Evolutionary conservation across 2,888 invertebrate species (phyloP), one percentile per base, ranked within the genome.

Genomic region (Choreutis nemorana): DNA sequence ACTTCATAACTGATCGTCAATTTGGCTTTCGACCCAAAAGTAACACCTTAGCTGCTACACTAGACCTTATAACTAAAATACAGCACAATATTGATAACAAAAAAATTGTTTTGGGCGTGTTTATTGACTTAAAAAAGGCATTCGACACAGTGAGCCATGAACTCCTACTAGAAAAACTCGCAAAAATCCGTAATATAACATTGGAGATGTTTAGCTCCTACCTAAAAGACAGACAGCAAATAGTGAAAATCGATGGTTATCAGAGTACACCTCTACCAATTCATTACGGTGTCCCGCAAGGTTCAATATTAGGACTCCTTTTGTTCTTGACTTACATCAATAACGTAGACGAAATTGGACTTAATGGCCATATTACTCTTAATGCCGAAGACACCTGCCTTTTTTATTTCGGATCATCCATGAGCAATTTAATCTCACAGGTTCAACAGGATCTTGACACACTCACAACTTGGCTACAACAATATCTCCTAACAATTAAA

Each of bases 21-120:
- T 34, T 28, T 23, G 28, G 28, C 2, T 34, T 34, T 9, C 10
- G 30, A 9, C 16, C 33, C n/a, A 27, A 28, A 13, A 23, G 28
- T 2, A 34, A 30, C 13, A 34, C 30, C 4, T 14, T 30, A 4
- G 21, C 30, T 8, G 30, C 33, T 8, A 25, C 28, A 11, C 13
- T 28, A 8, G 33, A 28, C 10, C 5, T 34, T 7, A 16, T 30
- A 10, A 33, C 30, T 10, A 27, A 30, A 13, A 11, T 34, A 13
- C 30, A 28, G 9, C 20, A n/a, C 9, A 30, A 23, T 14, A 30
- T 33, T 10, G 33, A 33, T 10, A 20, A 15, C 9, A 30, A 26
- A 12, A 28, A 28, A 2, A 28, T 34, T 4, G 27, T 8, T n/a
- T 10, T 34, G 6, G 30, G 33, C 2, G 20, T 34, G 3, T 33